These are phyloP conservation scores for Charaxes varanes DNA, from an alignment of 1,140 invertebrate species.

Conservation along the genomic window DNA sequence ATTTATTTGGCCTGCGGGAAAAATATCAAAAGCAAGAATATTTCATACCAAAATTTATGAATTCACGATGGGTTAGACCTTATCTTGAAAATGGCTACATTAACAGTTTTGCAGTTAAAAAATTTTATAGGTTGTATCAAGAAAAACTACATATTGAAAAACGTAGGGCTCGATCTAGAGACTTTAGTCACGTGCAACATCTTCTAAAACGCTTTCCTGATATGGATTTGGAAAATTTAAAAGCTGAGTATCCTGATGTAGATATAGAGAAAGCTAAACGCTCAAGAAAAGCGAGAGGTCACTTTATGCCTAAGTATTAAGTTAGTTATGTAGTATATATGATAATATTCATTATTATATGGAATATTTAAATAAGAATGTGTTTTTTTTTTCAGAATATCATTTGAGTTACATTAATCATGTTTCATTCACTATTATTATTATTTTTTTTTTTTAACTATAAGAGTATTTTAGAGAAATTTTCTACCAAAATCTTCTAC, in stretches of 20 bases:
- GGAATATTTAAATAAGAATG: conserved; percentile 14
- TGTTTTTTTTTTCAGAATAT: conserved; percentile 12
- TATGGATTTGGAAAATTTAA: conserved; percentile 81
- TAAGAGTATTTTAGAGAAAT: too few relatives aligned
- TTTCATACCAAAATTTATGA: conserved; percentile 59
- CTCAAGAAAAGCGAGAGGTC: conserved; percentile 75
- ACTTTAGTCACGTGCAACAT: conserved; percentile 78
- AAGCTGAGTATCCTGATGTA: conserved; percentile 84
- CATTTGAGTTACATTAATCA: too few relatives aligned
- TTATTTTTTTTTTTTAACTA: too few relatives aligned
- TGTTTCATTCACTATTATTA: too few relatives aligned
- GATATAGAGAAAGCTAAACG: conserved; percentile 80
- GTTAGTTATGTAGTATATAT: conserved; percentile 1
- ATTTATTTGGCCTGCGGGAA: conserved; percentile 76
- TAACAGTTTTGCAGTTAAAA: conserved; percentile 75
- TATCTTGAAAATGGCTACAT: conserved; percentile 74
- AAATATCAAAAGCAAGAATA: conserved; percentile 59
- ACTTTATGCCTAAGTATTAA: conserved; percentile 74
- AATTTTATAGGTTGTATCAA: conserved; percentile 78
- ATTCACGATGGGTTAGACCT: conserved; percentile 77
- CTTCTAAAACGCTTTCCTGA: conserved; percentile 85
- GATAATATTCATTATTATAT: background rate
- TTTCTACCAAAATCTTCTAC: too few relatives aligned
- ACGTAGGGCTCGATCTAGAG: conserved; percentile 74
- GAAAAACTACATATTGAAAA: conserved; percentile 79